Evolutionary conservation across 1,140 invertebrate species (phyloP), one percentile per base, ranked within the genome.

Genomic region (Bombus difficillimus): DNA sequence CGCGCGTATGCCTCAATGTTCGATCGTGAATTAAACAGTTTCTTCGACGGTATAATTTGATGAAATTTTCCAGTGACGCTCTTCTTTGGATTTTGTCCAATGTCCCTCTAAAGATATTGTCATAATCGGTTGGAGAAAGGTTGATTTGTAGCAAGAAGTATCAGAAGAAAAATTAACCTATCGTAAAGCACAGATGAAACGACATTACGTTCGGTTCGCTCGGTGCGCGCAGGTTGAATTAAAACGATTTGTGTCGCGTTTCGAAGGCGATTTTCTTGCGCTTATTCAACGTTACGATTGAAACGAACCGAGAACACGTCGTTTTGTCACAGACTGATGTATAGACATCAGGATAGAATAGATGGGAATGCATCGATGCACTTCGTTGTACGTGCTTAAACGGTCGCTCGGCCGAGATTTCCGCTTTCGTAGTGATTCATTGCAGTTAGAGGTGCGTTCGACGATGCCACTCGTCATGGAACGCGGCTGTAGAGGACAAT

Each of bases 361-460:
- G 86, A 39, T 41, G 76, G 43, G 47, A 39, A 43, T 22, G 59
- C 66, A 37, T 32, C 13, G 34, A 78, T 41, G 64, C 53, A n/a
- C 53, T 34, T 43, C 9, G 64, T 62, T 85, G 57, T 79, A 47
- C 39, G n/a, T 62, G 41, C 22, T 85, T 75, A 77, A 80, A 85
- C 59, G 47, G 39, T 77, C 47, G 47, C 62, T 32, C 15, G 64
- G 62, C 74, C 53, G 86, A 79, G 79, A 88, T 89, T 83, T 86
- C 88, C 88, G 66, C 62, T 86, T 83, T 41, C 84, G 43, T 34
- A 64, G 71, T 89, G 87, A 89, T 89, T 86, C 88, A 89, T 83
- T 83, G 88, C 53, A 32, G 57, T 43, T 85, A 15, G 53, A n/a
- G 68, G 68, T 53, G 59, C 78, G 57, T 80, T 80, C 83, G 83